A percentile compares a stretch with the other conserved stretches of the same genome.
These are phyloP conservation scores for Pachliopta kotzebuea DNA, from an alignment of 2,888 invertebrate genomes.

Conservation along the genomic window DNA sequence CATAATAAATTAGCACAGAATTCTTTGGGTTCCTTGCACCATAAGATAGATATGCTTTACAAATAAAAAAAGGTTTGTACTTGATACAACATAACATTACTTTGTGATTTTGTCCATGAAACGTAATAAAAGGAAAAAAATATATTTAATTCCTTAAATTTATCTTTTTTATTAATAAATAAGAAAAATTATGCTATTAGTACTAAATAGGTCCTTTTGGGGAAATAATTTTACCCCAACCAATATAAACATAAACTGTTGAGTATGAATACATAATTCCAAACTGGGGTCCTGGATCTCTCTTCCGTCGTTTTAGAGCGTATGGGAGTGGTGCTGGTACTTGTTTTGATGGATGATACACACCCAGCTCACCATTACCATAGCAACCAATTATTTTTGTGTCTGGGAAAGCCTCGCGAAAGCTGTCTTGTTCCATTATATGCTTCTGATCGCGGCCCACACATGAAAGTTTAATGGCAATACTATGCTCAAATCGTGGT, in stretches of 20 bases:
- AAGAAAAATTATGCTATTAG: neutral
- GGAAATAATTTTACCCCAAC: conserved; percentile 62
- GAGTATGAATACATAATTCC: conserved; percentile 68
- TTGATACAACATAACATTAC: neutral
- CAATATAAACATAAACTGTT: conserved; percentile 68
- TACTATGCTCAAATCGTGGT: conserved; percentile 63
- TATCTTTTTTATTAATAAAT: too few species aligned
- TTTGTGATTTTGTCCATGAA: neutral
- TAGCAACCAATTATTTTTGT: conserved; percentile 66
- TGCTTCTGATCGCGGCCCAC: conserved; percentile 66
- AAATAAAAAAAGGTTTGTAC: neutral
- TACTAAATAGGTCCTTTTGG: conserved; percentile 17
- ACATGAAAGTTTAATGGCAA: conserved; percentile 67
- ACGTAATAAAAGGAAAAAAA: neutral
- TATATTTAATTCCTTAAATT: neutral
- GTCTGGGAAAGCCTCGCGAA: conserved; percentile 60
- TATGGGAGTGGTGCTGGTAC: conserved; percentile 31
- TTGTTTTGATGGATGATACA: conserved; percentile 52
- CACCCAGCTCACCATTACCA: conserved; percentile 70
- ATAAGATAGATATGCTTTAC: neutral
- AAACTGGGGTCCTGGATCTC: conserved; percentile 44
- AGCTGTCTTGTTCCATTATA: conserved; percentile 58
- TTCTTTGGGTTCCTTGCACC: conserved; percentile 4
- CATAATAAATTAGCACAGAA: neutral
- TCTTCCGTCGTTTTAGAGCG: conserved; percentile 42